Percentiles rank a stretch among this genome's conserved stretches.
Conservation (phyloP, 1,140 invertebrate species). For the Pristionchus pacificus region DNA sequence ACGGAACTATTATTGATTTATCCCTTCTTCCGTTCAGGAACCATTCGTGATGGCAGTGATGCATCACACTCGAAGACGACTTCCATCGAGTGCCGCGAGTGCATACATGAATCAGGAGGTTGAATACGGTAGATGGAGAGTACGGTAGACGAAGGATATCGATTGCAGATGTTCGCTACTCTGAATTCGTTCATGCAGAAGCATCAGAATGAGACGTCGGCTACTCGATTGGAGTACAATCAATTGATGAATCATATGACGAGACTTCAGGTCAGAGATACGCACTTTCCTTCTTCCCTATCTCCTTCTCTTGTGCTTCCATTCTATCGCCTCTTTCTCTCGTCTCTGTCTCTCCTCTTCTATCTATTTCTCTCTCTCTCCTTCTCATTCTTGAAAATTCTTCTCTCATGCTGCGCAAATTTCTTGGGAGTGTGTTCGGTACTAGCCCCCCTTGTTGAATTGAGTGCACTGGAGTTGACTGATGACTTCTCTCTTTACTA, state of each 20-base stretch:
- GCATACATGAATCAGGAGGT: neutral
- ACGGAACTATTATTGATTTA: neutral
- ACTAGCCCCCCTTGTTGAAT: too few relatives aligned
- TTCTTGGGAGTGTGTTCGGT: too few relatives aligned
- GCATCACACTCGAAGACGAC: conserved; percentile 11
- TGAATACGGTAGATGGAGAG: neutral
- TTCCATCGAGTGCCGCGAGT: neutral
- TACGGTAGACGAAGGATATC: neutral
- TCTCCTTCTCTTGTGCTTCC: neutral
- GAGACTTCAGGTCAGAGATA: conserved; percentile 12
- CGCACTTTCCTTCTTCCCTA: neutral
- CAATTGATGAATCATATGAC: neutral
- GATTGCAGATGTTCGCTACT: conserved; percentile 4
- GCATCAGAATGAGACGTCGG: neutral
- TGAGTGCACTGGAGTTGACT: too few relatives aligned
- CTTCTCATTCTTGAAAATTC: neutral
- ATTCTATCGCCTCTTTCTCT: neutral
- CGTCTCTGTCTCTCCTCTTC: neutral
- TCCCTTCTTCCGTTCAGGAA: neutral
- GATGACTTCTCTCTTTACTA: too few relatives aligned
- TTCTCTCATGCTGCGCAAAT: too few relatives aligned
- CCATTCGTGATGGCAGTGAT: conserved; percentile 10
- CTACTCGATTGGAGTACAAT: conserved; percentile 2
- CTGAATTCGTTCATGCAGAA: neutral
- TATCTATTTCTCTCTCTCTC: neutral